Evolutionary conservation across 2,797 vertebrate genomes (phyloP).

Genomic region (Gambelia wislizenii): DNA sequence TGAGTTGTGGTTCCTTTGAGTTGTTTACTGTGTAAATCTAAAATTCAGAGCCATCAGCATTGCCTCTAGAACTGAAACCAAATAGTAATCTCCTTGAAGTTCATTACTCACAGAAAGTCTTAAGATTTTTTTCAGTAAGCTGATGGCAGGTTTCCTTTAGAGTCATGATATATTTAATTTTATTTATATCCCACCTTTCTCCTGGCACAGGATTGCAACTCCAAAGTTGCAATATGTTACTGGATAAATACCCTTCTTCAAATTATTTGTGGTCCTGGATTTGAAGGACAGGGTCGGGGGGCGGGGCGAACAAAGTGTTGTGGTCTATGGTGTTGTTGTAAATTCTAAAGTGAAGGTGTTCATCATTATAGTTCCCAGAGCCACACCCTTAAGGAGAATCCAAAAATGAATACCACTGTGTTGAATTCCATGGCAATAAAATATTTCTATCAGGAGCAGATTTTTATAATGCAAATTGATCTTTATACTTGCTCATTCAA

Average conservation of each 20-base stretch:
- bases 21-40: not conserved
- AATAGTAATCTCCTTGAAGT: not conserved
- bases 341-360: too few relatives aligned
- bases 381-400: too few relatives aligned
- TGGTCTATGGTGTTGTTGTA: too few relatives aligned
- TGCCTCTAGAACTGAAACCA: not conserved
- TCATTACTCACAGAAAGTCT: not conserved
- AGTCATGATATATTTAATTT: not conserved
- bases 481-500: too few relatives aligned
- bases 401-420: too few relatives aligned
- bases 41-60: not conserved
- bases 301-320: not conserved
- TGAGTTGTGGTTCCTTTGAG: slow-evolving; percentile 3
- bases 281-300: too few relatives aligned
- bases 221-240: not conserved
- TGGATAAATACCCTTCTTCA: not conserved
- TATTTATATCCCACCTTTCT: too few relatives aligned
- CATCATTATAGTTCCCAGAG: too few relatives aligned
- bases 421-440: too few relatives aligned
- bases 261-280: not conserved
- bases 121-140: not conserved
- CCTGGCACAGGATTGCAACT: too few relatives aligned
- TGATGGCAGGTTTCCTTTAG: not conserved
- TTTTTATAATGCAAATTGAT: too few relatives aligned
- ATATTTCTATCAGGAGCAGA: too few relatives aligned